Evolutionary conservation across 2,888 invertebrate genomes (phyloP), one percentile per base, ranked within the genome.

Genomic region (Polietes domitor): DNA sequence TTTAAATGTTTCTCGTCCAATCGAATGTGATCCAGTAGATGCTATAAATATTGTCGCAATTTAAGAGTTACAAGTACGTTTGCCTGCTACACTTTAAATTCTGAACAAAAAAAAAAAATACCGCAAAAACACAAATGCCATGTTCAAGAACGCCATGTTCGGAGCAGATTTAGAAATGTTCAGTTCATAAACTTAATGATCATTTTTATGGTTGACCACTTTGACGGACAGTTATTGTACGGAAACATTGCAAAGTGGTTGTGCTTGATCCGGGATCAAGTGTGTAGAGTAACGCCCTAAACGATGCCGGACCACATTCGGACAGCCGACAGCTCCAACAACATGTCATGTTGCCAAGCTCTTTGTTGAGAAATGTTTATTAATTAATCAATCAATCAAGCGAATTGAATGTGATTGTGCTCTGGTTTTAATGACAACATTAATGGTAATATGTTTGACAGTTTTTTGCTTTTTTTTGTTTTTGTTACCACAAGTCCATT

Each of bases 1-100:
- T 73, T 72, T 53, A 58, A 63, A 75, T 75, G 1, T 19, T 47
- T 24, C 28, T 32, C 2, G 53, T 65, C 41, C 19, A 17, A 53
- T 10, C 74, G 43, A 68, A 43, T 65, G 65, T 32, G 63, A 32
- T 63, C 32, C 32, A 41, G 65, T 65, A 12, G 37, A 65, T 32
- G 55, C 70, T 28, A 78, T 78, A 82, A 82, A 70, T 82, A 68
- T 74, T 19, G 32, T 47, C 71, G 47, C 53, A 28, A 73, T 73
- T 76, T 77, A 28, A 58, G 53, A 77, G 70, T 77, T 70, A 82
- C 47, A 68, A 26, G n/a, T 24, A 15, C 17, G 61, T 24, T 24
- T 55, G 21, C 28, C 61, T 61, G 24, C 71, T 61, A 71, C 77
- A 32, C 21, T 37, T 19, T 71, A 32, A 5, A 7, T 61, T 61